Evolutionary conservation across 2,113 vertebrate species (phyloP), one percentile per base, ranked within the genome.

Genomic region (Bufo gargarizans): DNA sequence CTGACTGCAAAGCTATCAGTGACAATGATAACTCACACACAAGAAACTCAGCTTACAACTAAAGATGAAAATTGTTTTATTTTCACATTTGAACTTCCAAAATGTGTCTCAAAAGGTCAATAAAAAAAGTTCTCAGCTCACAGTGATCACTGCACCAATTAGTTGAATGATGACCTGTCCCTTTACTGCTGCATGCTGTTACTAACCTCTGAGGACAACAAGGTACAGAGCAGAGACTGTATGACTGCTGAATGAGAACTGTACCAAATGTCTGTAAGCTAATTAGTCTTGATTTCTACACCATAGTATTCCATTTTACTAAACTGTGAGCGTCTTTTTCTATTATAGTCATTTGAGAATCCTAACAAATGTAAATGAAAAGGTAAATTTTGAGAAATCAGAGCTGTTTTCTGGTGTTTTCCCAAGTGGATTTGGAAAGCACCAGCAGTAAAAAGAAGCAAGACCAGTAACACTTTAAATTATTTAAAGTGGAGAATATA

Each of bases 91-190:
- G 77, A 80, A 80, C 77, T 87, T 80, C 49, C 49, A 19, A 63
- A 87, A 87, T 80, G 86, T 80, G 86, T 87, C 86, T 87, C 86
- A 7, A 81, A 80, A 87, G 86, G 77, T 87, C 77, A 87, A 87
- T 87, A 87, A 87, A 87, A 47, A 87, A 79, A 80, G 63, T 87
- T 80, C 77, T 47, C 61, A 50, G 86, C 77, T 78, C 77, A 12
- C 77, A 71, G 77, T 78, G 61, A 87, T 87, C 86, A 87, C 86
- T 78, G 79, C 61, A 58, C 58, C 86, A 87, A 87, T 87, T 87
- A 87, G 77, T 20, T 80, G 86, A 87, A 87, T 87, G 77, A 87
- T 87, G 71, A 80, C 86, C 61, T 80, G 61, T 79, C 86, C 86
- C 76, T 77, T 80, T 87, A 87, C 77, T 87, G 86, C 77, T 71